phyloP scores from a whole-genome alignment of 2,888 invertebrate species.

The Cerceris rybyensis region DNA sequence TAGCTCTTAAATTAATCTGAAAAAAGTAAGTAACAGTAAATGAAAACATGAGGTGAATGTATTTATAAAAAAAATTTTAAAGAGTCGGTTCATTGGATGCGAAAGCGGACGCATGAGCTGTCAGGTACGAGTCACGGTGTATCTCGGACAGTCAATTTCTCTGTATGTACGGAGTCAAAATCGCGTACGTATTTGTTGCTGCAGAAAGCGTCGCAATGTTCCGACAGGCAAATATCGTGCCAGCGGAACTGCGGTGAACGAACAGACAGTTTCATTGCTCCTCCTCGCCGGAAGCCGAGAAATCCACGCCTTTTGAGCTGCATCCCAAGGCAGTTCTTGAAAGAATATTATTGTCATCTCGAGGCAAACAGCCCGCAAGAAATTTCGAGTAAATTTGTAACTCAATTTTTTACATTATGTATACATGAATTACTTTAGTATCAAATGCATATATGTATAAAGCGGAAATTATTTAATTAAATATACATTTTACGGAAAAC shows the following conservation, averaged over 20 bases:
- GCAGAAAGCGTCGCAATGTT: conserved; percentile 7
- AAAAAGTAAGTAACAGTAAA: too few species aligned
- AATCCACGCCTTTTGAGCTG: conserved; percentile 42
- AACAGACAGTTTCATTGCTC: conserved; percentile 64
- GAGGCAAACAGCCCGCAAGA: background rate
- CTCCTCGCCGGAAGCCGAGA: conserved; percentile 50
- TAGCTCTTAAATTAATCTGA: too few species aligned
- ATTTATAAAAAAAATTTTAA: too few species aligned
- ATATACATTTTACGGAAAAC: too few species aligned
- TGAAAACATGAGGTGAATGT: too few species aligned
- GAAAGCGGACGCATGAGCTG: too few species aligned
- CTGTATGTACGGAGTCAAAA: background rate
- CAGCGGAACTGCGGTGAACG: conserved; percentile 64
- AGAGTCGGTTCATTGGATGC: too few species aligned
- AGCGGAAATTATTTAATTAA: too few species aligned
- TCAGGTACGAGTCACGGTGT: too few species aligned
- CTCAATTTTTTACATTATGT: background rate
- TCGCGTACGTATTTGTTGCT: conserved; percentile 3
- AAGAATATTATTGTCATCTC: background rate
- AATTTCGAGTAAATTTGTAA: background rate
- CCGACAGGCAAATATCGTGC: conserved; percentile 12
- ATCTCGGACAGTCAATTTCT: too few species aligned
- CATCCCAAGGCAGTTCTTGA: conserved; percentile 1
- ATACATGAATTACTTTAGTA: background rate
- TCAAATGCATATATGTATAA: too few species aligned